Evolutionary conservation across 2,113 vertebrate species (phyloP).

Genomic region (Alectura lathami): DNA sequence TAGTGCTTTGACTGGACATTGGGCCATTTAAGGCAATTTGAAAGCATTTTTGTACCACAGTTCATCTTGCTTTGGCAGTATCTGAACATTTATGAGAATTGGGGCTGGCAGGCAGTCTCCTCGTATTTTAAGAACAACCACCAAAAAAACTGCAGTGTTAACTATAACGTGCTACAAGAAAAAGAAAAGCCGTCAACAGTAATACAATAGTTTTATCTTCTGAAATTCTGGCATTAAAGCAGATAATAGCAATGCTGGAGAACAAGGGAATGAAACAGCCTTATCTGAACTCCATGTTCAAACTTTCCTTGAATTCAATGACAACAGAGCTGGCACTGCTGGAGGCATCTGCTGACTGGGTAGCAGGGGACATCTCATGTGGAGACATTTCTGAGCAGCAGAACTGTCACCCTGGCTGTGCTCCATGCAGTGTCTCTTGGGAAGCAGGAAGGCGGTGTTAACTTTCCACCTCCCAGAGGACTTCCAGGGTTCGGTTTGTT

Average conservation of each 20-base stretch:
- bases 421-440: background rate
- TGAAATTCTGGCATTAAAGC: background rate
- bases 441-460: background rate
- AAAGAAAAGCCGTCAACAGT: background rate
- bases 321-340: background rate
- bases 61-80: constrained; percentile 42
- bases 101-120: background rate
- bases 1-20: background rate
- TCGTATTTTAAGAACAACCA: background rate
- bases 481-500: background rate
- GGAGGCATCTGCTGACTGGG: background rate
- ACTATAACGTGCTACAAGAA: background rate
- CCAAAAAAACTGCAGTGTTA: background rate
- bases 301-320: background rate
- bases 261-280: background rate
- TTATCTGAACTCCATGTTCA: background rate
- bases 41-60: constrained; percentile 7
- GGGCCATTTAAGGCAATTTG: constrained; percentile 42
- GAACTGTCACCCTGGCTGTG: background rate
- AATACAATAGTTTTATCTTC: background rate
- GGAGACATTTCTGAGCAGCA: background rate
- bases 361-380: accelerated
- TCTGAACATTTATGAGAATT: background rate
- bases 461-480: background rate
- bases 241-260: background rate